A percentile compares a stretch with the other conserved stretches of the same genome.
Conservation (phyloP, 2,113 vertebrate species). For the Pelecanoides urinatrix region DNA sequence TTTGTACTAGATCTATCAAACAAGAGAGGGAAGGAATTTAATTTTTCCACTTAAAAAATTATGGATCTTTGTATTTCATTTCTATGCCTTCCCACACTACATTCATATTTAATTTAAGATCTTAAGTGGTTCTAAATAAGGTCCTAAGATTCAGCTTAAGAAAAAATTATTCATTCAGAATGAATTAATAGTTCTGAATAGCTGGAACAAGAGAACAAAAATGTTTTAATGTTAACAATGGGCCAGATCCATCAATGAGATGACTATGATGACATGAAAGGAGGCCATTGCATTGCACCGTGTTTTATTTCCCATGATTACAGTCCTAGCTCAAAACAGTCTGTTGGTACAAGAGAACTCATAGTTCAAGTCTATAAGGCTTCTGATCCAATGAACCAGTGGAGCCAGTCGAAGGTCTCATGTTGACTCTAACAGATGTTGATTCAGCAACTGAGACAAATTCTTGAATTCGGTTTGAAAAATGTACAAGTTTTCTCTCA, state of each 20-base stretch:
- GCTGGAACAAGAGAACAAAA: neutral
- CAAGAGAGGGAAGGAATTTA: neutral
- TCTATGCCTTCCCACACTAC: neutral
- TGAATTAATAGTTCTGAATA: constrained; percentile 12
- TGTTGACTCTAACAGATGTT: neutral
- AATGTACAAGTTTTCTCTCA: neutral
- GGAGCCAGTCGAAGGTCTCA: neutral
- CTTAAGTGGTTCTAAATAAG: constrained; percentile 26
- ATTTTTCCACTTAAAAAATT: constrained; percentile 24
- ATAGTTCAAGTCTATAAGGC: neutral
- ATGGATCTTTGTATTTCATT: neutral
- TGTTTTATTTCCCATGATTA: neutral
- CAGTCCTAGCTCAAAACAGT: neutral
- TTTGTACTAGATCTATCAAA: neutral
- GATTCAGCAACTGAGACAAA: neutral
- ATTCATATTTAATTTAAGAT: constrained; percentile 5
- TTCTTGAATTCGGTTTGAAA: neutral
- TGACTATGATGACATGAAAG: neutral
- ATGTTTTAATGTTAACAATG: neutral
- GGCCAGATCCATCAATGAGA: neutral
- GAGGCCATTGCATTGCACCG: neutral
- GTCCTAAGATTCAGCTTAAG: neutral
- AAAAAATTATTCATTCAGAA: constrained; percentile 16
- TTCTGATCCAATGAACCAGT: neutral
- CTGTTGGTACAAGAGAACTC: neutral